These are phyloP conservation scores for Megaleporinus macrocephalus DNA, from an alignment of 2,113 vertebrate genomes.

Conservation along the genomic window DNA sequence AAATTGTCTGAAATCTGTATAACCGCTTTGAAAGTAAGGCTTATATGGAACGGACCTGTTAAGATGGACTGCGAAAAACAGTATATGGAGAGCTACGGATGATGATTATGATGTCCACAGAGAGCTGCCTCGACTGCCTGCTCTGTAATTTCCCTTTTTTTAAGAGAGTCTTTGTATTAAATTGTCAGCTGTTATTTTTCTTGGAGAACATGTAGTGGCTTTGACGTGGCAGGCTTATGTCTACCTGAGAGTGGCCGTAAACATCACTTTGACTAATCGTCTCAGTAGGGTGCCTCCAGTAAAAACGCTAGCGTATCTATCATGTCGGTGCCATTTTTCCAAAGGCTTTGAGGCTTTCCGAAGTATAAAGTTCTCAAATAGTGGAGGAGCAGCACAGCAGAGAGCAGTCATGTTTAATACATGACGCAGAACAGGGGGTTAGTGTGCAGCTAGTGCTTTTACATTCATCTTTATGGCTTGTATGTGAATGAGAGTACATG, in stretches of 20 bases:
- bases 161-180: not conserved
- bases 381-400: not conserved
- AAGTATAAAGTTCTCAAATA: not conserved
- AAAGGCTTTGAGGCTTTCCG: not conserved
- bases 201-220: not conserved
- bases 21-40: not conserved
- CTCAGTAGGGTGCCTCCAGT: constrained; percentile 1
- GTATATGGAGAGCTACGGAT: not conserved
- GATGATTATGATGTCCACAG: not conserved
- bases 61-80: not conserved
- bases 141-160: not conserved
- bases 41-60: not conserved
- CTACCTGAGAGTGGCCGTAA: not conserved
- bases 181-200: not conserved
- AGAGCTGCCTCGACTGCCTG: not conserved
- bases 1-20: not conserved
- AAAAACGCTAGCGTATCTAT: constrained; percentile 17
- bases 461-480: not conserved
- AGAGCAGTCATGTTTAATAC: not conserved
- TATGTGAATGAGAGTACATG: not conserved
- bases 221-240: not conserved
- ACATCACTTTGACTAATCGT: constrained; percentile 8
- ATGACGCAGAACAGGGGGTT: not conserved
- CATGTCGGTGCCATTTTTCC: not conserved
- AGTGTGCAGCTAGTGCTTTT: not conserved